These are phyloP conservation scores for Mesocricetus auratus DNA, from an alignment of 2,113 vertebrate species.

Conservation along the genomic window DNA sequence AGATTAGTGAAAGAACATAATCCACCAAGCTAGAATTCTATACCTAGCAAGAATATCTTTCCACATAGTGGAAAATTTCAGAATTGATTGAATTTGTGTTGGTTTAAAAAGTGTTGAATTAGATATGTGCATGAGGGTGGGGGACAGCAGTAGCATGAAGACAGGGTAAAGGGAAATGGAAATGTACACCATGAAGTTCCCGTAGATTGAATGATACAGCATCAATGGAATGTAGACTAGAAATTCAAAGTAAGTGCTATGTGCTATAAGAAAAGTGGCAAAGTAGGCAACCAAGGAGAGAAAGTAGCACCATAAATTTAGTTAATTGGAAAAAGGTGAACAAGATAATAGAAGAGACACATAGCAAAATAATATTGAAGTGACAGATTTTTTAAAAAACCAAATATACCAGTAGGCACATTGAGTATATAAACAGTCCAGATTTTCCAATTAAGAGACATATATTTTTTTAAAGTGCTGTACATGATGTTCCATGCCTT, in stretches of 20 bases:
- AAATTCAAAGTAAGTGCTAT: conserved; percentile 17
- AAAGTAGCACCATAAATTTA: not conserved
- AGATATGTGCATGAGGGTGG: not conserved
- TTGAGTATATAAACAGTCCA: not conserved
- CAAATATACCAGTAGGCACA: not conserved
- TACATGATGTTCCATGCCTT: not conserved
- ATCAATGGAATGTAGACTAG: not conserved
- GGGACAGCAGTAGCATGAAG: not conserved
- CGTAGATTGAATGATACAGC: not conserved
- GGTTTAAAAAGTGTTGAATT: not conserved
- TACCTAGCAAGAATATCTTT: conserved; percentile 17
- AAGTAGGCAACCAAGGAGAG: not conserved
- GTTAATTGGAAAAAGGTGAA: not conserved
- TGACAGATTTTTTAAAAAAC: conserved; percentile 9
- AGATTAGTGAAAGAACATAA: not conserved
- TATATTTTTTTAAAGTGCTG: not conserved
- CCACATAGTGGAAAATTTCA: conserved; percentile 3
- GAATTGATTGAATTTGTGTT: not conserved
- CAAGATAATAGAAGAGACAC: not conserved
- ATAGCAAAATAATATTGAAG: conserved; percentile 1
- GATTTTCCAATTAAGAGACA: not conserved
- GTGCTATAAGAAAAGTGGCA: conserved; percentile 23
- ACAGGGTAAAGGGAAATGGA: not conserved
- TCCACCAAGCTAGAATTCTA: not conserved
- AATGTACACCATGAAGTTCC: not conserved